Percentiles rank a stretch among this genome's conserved stretches.
Conservation (phyloP, 1,140 invertebrate species). For the Orchestia grillus region DNA sequence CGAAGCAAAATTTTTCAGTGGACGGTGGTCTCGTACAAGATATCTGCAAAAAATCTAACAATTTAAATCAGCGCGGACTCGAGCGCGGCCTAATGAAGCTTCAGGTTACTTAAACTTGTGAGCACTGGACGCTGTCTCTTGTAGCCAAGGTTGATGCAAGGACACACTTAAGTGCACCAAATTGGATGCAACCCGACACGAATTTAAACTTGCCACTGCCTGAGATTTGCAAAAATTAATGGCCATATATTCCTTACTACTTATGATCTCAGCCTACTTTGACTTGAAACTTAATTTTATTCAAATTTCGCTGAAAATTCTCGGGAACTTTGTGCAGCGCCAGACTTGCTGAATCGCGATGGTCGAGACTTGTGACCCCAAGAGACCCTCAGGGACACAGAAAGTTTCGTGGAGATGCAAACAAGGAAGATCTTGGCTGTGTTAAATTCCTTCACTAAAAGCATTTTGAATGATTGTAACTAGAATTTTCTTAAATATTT, state of each 20-base stretch:
- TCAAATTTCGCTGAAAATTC: background rate
- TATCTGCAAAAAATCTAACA: too few species aligned
- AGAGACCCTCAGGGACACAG: background rate
- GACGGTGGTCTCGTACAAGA: too few species aligned
- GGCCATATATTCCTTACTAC: background rate
- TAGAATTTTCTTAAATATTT: too few species aligned
- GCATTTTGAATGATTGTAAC: too few species aligned
- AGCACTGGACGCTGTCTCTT: background rate
- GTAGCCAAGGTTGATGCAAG: background rate
- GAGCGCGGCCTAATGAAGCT: background rate
- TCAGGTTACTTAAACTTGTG: background rate
- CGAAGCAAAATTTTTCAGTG: too few species aligned
- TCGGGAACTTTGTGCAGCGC: background rate
- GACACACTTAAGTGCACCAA: background rate
- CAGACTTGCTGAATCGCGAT: background rate
- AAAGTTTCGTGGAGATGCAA: background rate
- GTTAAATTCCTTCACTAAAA: background rate
- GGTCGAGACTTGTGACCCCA: background rate
- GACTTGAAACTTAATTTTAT: background rate
- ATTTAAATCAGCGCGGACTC: too few species aligned
- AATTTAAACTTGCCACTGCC: background rate
- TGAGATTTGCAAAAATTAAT: background rate
- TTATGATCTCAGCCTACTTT: background rate
- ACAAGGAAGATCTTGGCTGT: background rate
- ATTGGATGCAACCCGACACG: background rate